Evolutionary conservation across 2,888 invertebrate species (phyloP).

Genomic region (Aleiodes alternator): DNA sequence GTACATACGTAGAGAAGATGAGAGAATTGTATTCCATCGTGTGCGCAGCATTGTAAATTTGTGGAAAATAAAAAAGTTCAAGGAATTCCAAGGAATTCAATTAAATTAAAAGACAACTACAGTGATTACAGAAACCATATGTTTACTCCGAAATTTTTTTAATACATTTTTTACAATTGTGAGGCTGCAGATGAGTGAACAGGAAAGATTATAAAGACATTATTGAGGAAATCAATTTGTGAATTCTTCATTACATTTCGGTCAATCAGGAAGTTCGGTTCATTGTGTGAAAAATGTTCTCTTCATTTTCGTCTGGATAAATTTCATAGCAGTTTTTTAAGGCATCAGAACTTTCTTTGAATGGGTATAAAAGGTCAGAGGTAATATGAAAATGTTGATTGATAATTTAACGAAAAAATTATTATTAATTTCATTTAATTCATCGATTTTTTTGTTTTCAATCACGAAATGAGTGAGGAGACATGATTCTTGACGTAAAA

Average conservation of each 20-base stretch:
- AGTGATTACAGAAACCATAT: too few relatives aligned
- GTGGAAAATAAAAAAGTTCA: background rate
- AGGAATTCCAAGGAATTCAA: too few relatives aligned
- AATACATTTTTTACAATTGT: too few relatives aligned
- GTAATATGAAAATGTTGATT: slow-evolving; percentile 5
- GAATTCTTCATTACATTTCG: too few relatives aligned
- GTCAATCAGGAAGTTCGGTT: too few relatives aligned
- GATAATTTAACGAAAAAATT: background rate
- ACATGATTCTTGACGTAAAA: background rate
- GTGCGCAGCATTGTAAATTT: slow-evolving; percentile 1
- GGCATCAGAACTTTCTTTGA: background rate
- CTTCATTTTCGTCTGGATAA: too few relatives aligned
- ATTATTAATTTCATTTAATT: background rate
- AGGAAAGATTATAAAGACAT: too few relatives aligned
- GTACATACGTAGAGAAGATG: slow-evolving; percentile 25
- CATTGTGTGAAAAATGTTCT: too few relatives aligned
- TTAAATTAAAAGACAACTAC: background rate
- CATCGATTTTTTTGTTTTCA: background rate
- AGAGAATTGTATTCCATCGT: slow-evolving; percentile 15
- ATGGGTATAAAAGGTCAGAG: background rate
- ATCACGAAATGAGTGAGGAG: background rate
- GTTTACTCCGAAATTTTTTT: too few relatives aligned
- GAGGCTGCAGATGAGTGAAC: too few relatives aligned
- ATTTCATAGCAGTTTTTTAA: too few relatives aligned
- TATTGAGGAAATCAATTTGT: too few relatives aligned